A percentile compares a stretch with the other conserved stretches of the same genome.
Evolutionary conservation across 2,888 invertebrate species (phyloP).

Genomic region (Polylopha cassiicola): DNA sequence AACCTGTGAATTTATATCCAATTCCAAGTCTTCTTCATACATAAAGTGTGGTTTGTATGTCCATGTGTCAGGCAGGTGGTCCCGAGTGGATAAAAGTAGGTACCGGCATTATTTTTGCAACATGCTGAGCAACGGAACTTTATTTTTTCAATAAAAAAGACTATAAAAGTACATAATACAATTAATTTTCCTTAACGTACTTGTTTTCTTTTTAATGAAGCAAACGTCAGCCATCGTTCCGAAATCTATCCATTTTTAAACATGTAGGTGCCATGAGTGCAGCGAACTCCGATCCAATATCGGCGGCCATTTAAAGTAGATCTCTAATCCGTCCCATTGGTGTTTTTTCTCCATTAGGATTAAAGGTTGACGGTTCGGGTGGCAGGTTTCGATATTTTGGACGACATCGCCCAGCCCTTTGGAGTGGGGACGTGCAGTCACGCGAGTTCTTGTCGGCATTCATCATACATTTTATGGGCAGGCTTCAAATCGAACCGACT

Average conservation of each 20-base stretch:
- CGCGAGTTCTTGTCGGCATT: slow-evolving; percentile 70
- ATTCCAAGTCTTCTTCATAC: slow-evolving; percentile 43
- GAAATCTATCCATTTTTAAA: slow-evolving; percentile 65
- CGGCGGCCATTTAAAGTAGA: slow-evolving; percentile 47
- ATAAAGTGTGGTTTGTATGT: slow-evolving; percentile 61
- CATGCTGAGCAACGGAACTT: slow-evolving; percentile 55
- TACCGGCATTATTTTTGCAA: slow-evolving; percentile 46
- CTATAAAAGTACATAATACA: slow-evolving; percentile 5
- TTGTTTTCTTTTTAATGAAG: too few relatives aligned
- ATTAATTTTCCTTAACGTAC: slow-evolving; percentile 6
- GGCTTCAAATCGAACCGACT: slow-evolving; percentile 63
- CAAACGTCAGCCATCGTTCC: too few relatives aligned
- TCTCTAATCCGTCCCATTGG: slow-evolving; percentile 34
- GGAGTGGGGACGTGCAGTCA: slow-evolving; percentile 65
- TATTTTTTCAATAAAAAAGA: slow-evolving; percentile 44
- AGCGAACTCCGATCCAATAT: slow-evolving; percentile 63
- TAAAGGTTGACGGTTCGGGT: slow-evolving; percentile 34
- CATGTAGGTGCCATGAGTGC: slow-evolving; percentile 67
- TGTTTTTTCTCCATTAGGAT: slow-evolving; percentile 32
- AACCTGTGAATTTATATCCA: slow-evolving; percentile 63
- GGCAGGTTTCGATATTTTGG: slow-evolving; percentile 46
- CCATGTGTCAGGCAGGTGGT: slow-evolving; percentile 60
- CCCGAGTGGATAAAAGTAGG: slow-evolving; percentile 51
- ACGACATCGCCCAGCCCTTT: slow-evolving; percentile 53
- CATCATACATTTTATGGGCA: slow-evolving; percentile 72